These are phyloP conservation scores for Eudorcas thomsonii DNA, from an alignment of 2,113 vertebrate genomes.

Conservation along the genomic window DNA sequence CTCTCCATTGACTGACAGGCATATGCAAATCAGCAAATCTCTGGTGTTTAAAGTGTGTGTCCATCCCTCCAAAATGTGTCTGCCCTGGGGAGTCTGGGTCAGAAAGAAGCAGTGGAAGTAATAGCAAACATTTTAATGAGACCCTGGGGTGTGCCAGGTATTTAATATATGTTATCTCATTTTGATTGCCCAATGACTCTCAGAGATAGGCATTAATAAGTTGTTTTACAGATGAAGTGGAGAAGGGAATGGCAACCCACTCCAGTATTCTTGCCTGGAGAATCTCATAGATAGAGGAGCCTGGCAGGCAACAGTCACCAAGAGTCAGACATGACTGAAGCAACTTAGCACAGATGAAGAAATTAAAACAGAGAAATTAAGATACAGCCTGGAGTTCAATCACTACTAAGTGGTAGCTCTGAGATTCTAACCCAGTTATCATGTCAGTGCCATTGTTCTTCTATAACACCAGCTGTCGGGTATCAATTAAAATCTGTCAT, in stretches of 20 bases:
- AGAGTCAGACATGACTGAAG: neutral
- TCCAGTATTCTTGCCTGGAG: neutral
- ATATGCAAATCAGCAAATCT: neutral
- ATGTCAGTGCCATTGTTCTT: neutral
- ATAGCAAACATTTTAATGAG: neutral
- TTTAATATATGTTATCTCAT: neutral
- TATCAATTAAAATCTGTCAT: neutral
- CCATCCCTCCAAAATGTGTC: neutral
- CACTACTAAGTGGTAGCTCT: neutral
- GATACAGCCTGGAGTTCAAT: neutral
- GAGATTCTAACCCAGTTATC: neutral
- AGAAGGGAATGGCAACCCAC: neutral
- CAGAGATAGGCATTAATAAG: neutral
- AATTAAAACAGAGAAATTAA: neutral
- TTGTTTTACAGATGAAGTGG: neutral
- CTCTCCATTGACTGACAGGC: neutral
- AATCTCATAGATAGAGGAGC: neutral
- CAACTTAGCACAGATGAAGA: neutral
- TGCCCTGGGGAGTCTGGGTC: neutral
- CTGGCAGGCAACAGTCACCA: neutral
- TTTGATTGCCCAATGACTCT: neutral
- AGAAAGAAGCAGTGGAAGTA: neutral
- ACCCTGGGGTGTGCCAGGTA: neutral
- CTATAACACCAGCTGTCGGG: neutral
- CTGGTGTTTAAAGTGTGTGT: neutral